These are phyloP conservation scores for Endotricha flammealis DNA, from an alignment of 2,888 invertebrate species.

Conservation along the genomic window DNA sequence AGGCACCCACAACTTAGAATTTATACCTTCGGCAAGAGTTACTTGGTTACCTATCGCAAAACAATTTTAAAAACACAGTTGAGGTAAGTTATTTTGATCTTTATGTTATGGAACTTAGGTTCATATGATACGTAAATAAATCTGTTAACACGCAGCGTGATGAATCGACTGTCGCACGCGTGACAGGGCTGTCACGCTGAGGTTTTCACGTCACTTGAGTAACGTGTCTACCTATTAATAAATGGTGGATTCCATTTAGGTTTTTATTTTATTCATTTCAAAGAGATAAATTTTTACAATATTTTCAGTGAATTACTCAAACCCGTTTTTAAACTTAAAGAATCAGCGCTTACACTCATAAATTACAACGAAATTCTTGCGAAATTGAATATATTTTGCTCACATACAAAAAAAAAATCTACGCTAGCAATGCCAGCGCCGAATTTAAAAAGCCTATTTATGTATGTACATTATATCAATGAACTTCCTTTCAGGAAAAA, in stretches of 20 bases:
- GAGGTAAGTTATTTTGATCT: slow-evolving; percentile 19
- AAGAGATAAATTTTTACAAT: no score
- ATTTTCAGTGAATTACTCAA: no score
- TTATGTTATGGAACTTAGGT: slow-evolving; percentile 15
- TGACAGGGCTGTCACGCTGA: slow-evolving; percentile 61
- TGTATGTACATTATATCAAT: no score
- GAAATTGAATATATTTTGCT: no score
- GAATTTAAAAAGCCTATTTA: no score
- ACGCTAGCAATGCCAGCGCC: no score
- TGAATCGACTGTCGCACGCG: slow-evolving; percentile 63
- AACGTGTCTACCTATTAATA: slow-evolving; percentile 46
- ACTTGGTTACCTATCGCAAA: slow-evolving; percentile 35
- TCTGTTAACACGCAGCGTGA: slow-evolving; percentile 59
- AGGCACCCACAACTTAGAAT: slow-evolving; percentile 11
- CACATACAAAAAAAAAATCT: no score
- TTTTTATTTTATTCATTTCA: no score
- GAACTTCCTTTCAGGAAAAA: no score
- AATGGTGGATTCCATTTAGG: slow-evolving; percentile 1
- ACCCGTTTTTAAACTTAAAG: no score
- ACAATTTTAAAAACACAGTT: slow-evolving; percentile 17
- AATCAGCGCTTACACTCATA: no score
- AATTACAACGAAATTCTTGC: no score
- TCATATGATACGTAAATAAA: slow-evolving; percentile 7
- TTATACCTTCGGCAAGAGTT: slow-evolving; percentile 16
- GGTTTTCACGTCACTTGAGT: slow-evolving; percentile 53